Percentiles rank a stretch among this genome's conserved stretches.
Evolutionary conservation across 2,113 vertebrate genomes (phyloP).

Genomic region (Hirundichthys speculiger): DNA sequence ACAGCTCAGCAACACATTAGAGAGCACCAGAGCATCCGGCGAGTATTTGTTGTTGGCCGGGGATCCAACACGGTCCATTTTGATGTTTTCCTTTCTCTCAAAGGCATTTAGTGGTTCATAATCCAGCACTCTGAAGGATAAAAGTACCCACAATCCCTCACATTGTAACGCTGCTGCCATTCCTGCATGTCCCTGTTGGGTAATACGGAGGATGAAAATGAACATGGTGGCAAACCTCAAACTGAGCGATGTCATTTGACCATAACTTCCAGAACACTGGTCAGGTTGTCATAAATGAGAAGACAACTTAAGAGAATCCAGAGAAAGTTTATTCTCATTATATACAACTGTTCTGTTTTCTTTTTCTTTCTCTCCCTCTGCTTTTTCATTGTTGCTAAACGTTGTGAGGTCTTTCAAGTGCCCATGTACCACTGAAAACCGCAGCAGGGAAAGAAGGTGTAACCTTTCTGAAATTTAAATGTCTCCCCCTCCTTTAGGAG

Average conservation of each 20-base stretch:
- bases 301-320: too few relatives aligned
- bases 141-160: too few relatives aligned
- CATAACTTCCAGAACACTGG: too few relatives aligned
- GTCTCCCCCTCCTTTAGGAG: constrained; percentile 35
- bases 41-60: constrained; percentile 59
- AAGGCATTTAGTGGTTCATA: too few relatives aligned
- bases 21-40: constrained; percentile 74
- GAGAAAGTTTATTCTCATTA: too few relatives aligned
- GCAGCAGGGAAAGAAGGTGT: constrained; percentile 47
- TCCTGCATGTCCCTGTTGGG: too few relatives aligned
- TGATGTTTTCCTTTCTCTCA: constrained; percentile 54
- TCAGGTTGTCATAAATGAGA: too few relatives aligned
- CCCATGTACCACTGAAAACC: constrained; percentile 42
- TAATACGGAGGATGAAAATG: too few relatives aligned
- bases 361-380: background rate
- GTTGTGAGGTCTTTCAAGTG: constrained; percentile 56
- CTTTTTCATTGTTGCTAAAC: constrained; percentile 34
- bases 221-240: too few relatives aligned
- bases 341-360: background rate
- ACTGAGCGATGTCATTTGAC: too few relatives aligned
- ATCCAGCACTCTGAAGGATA: too few relatives aligned
- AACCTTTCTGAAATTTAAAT: constrained; percentile 56
- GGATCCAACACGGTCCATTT: constrained; percentile 44
- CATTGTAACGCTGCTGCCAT: too few relatives aligned
- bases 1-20: constrained; percentile 80